Evolutionary conservation across 2,888 invertebrate species (phyloP).

Genomic region (Prenolepis imparis): DNA sequence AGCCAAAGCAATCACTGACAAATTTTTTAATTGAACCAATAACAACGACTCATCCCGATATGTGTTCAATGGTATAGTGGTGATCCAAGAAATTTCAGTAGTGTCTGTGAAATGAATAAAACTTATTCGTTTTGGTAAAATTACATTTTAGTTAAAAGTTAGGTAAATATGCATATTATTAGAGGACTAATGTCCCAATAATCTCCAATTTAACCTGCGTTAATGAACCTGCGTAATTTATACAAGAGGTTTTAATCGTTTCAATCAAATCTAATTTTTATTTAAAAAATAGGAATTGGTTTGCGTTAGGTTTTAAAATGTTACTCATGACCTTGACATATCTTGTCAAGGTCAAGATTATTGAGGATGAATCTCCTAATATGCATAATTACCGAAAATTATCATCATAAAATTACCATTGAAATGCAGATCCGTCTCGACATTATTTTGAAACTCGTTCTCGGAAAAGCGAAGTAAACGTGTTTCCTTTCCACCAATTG

Average conservation of each 20-base stretch:
- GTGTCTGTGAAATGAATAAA: constrained; percentile 70
- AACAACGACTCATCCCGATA: constrained; percentile 86
- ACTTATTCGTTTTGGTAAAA: not conserved
- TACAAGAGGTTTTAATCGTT: no score
- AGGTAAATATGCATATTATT: no score
- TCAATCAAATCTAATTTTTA: no score
- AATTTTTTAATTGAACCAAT: constrained; percentile 83
- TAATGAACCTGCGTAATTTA: no score
- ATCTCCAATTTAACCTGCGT: no score
- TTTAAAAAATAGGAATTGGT: no score
- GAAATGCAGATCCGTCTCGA: constrained; percentile 72
- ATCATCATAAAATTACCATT: constrained; percentile 67
- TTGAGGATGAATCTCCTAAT: no score
- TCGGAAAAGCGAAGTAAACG: constrained; percentile 73
- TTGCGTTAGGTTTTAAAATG: no score
- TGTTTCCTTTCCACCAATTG: constrained; percentile 74
- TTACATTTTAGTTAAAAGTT: not conserved
- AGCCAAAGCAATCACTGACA: constrained; percentile 71
- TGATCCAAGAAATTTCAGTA: constrained; percentile 74
- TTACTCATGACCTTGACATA: no score
- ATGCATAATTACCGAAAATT: not conserved
- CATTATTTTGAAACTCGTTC: constrained; percentile 72
- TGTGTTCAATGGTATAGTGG: constrained; percentile 82
- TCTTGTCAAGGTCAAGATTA: no score
- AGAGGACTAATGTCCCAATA: no score